Percentiles rank a stretch among this genome's conserved stretches.
Evolutionary conservation across 1,140 invertebrate species (phyloP).

Genomic region (Bombus affinis): DNA sequence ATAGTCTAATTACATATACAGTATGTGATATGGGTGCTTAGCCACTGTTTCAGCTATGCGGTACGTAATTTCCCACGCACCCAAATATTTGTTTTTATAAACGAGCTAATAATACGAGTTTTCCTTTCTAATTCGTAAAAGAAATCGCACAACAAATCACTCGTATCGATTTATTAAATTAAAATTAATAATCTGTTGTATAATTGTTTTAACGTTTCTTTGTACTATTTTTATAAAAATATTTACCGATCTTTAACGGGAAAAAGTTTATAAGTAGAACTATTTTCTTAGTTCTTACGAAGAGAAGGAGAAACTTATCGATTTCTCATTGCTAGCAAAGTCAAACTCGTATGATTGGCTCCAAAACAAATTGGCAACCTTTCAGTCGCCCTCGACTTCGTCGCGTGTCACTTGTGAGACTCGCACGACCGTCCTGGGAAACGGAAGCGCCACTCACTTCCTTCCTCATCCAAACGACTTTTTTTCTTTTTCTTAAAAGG

Average conservation of each 20-base stretch:
- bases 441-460: constrained; percentile 45
- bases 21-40: constrained; percentile 68
- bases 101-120: constrained; percentile 34
- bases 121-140: constrained; percentile 4
- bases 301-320: neutral
- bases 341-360: constrained; percentile 26
- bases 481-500: neutral
- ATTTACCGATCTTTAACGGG: neutral
- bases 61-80: constrained; percentile 55
- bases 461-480: constrained; percentile 22
- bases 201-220: neutral
- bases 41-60: constrained; percentile 58
- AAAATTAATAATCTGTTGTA: constrained; percentile 11
- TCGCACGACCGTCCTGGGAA: constrained; percentile 47
- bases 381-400: constrained; percentile 59
- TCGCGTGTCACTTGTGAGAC: constrained; percentile 54
- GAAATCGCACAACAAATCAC: neutral
- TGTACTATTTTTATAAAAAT: constrained; percentile 32
- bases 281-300: neutral
- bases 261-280: neutral
- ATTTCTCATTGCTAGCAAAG: constrained; percentile 21
- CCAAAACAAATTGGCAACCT: constrained; percentile 20
- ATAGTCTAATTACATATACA: constrained; percentile 69
- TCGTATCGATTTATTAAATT: neutral
- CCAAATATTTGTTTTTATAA: constrained; percentile 20